Evolutionary conservation across 30 jellyfish, hydroid and myxozoan genomes (phyloP).

Genomic region (Pelagia noctiluca): DNA sequence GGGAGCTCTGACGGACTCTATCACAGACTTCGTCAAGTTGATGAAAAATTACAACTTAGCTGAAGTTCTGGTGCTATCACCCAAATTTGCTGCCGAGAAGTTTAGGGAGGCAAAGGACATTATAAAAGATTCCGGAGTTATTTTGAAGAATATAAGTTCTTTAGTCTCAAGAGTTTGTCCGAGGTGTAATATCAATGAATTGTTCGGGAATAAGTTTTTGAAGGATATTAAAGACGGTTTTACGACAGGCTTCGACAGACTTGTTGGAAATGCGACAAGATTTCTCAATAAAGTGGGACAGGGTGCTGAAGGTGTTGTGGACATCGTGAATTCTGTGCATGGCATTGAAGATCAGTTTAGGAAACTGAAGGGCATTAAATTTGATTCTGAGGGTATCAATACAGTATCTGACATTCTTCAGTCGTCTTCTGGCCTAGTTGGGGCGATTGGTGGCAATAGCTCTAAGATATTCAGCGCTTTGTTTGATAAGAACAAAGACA

Average conservation of each 20-base stretch:
- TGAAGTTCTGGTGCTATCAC: slow-evolving; percentile 86
- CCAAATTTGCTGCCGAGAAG: slow-evolving; percentile 85
- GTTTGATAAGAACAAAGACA: slow-evolving; percentile 72
- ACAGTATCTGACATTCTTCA: slow-evolving; percentile 56
- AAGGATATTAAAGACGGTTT: slow-evolving; percentile 38
- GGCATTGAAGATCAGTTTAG: slow-evolving; percentile 65
- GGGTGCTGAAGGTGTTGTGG: slow-evolving; percentile 68
- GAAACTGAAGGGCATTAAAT: slow-evolving; percentile 44
- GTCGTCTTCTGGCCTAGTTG: slow-evolving; percentile 71
- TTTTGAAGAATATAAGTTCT: slow-evolving; percentile 54
- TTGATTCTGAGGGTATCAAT: slow-evolving; percentile 74
- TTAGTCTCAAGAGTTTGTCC: slow-evolving; percentile 71
- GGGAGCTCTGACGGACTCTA: slow-evolving; percentile 86
- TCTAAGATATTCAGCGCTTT: slow-evolving; percentile 62
- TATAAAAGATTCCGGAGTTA: slow-evolving; percentile 76
- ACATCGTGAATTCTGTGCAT: slow-evolving; percentile 59
- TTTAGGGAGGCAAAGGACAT: slow-evolving; percentile 82
- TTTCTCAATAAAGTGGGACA: slow-evolving; percentile 77
- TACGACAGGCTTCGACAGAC: slow-evolving; percentile 48
- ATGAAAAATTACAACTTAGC: slow-evolving; percentile 75
- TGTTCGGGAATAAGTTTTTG: slow-evolving; percentile 79
- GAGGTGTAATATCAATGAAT: slow-evolving; percentile 60
- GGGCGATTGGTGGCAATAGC: slow-evolving; percentile 56
- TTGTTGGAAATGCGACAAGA: slow-evolving; percentile 64
- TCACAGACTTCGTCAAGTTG: slow-evolving; percentile 73